Evolutionary conservation across 2,797 vertebrate species (phyloP).

Genomic region (Siniperca undulata): DNA sequence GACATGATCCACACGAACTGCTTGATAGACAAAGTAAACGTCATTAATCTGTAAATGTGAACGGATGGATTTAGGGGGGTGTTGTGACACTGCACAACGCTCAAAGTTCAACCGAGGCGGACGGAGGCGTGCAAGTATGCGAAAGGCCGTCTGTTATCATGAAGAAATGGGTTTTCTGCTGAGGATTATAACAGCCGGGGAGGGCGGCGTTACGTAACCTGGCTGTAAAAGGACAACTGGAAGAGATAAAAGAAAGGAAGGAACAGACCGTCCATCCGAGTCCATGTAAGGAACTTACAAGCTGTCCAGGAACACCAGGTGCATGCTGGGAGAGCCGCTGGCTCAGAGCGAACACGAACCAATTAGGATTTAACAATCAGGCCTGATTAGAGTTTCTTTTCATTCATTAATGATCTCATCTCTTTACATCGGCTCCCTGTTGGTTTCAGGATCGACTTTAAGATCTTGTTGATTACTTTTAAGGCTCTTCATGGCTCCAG

Average conservation of each 20-base stretch:
- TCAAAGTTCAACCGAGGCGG: constrained; percentile 5
- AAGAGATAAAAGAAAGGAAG: constrained; percentile 21
- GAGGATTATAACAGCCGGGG: not conserved
- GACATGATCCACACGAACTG: not conserved
- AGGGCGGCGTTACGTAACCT: constrained; percentile 28
- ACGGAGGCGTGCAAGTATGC: not conserved
- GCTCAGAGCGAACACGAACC: not conserved
- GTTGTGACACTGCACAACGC: not conserved
- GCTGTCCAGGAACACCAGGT: constrained; percentile 27
- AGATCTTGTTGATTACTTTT: too few relatives aligned
- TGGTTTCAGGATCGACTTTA: too few relatives aligned
- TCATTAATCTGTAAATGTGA: not conserved
- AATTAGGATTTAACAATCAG: not conserved
- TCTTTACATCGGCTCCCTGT: too few relatives aligned
- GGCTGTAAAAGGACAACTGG: constrained; percentile 49
- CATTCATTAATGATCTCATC: not conserved
- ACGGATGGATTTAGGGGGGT: not conserved
- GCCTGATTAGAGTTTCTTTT: not conserved
- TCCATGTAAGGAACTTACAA: constrained; percentile 37
- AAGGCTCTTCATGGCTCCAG: too few relatives aligned
- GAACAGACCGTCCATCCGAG: not conserved
- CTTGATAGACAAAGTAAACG: too few relatives aligned
- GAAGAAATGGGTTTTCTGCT: not conserved
- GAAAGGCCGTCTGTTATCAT: constrained; percentile 1
- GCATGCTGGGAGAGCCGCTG: constrained; percentile 43